phyloP scores from a whole-genome alignment of 2,888 invertebrate genomes.

The Melangyna quadrimaculata region DNA sequence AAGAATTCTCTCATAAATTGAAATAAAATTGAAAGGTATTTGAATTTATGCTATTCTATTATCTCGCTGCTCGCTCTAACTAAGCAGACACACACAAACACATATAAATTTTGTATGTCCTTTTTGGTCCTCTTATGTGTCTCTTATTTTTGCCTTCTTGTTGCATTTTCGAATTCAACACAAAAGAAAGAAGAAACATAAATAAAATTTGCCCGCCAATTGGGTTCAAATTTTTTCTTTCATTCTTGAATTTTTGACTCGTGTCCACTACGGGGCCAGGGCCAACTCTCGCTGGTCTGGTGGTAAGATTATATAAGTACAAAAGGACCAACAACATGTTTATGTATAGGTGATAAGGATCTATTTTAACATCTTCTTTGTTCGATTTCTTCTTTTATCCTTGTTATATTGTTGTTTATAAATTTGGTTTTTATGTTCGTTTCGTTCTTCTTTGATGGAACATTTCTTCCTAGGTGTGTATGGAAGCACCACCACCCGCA shows the following conservation, averaged over 20 bases:
- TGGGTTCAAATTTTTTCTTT: constrained; percentile 26
- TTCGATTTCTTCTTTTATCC: constrained; percentile 42
- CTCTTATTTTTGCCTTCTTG: neutral
- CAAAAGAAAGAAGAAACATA: neutral
- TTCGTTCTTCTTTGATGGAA: neutral
- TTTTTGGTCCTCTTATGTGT: neutral
- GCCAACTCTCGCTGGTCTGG: neutral
- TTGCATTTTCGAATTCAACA: neutral
- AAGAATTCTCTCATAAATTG: constrained; percentile 19
- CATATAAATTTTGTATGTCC: neutral
- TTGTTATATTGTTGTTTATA: constrained; percentile 27
- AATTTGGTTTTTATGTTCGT: constrained; percentile 21
- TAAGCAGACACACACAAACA: neutral
- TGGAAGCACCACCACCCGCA: constrained; percentile 46
- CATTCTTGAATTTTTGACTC: constrained; percentile 44
- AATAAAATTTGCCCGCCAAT: constrained; percentile 49
- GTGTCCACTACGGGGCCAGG: constrained; percentile 39
- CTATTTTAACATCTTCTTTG: constrained; percentile 60
- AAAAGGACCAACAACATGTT: constrained; percentile 10
- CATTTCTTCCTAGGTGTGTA: constrained; percentile 14
- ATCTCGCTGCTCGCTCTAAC: too few relatives aligned
- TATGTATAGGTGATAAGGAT: constrained; percentile 58
- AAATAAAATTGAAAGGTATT: constrained; percentile 27
- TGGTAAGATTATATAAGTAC: neutral
- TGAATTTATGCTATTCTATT: neutral